These are phyloP conservation scores for Steromphala cineraria DNA, from an alignment of 2,888 invertebrate genomes.

Conservation along the genomic window DNA sequence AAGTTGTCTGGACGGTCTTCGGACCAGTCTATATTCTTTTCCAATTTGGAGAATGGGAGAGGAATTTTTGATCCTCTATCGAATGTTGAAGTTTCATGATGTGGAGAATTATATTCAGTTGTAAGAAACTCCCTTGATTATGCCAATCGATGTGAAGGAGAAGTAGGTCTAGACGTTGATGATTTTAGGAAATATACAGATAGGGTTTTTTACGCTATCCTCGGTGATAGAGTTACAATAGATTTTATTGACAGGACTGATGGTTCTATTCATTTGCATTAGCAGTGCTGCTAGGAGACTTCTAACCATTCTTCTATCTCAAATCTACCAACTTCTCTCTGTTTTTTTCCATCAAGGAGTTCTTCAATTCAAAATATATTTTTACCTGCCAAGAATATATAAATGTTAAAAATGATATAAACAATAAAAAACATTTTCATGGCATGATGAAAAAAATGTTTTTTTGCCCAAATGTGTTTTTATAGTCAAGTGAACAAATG, in stretches of 20 bases:
- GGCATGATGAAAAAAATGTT: too few relatives aligned
- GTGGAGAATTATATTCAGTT: background rate
- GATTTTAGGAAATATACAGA: background rate
- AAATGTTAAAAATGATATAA: too few relatives aligned
- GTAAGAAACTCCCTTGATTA: background rate
- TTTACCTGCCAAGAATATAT: too few relatives aligned
- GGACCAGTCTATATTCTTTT: background rate
- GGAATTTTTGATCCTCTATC: conserved; percentile 5
- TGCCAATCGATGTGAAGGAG: background rate
- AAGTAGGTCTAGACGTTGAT: background rate
- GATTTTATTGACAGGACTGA: background rate
- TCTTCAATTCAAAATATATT: too few relatives aligned
- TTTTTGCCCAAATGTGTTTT: too few relatives aligned
- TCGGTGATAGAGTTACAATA: background rate
- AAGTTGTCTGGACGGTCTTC: background rate
- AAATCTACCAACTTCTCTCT: too few relatives aligned
- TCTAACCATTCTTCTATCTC: too few relatives aligned
- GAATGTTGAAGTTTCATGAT: conserved; percentile 8
- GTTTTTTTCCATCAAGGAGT: too few relatives aligned
- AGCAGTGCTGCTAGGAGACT: background rate
- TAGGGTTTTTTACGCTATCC: background rate
- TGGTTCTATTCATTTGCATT: background rate
- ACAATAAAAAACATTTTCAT: too few relatives aligned
- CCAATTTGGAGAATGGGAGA: background rate
- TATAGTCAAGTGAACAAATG: too few relatives aligned